These are phyloP conservation scores for Champsocephalus gunnari DNA, from an alignment of 2,797 vertebrate genomes.

Conservation along the genomic window DNA sequence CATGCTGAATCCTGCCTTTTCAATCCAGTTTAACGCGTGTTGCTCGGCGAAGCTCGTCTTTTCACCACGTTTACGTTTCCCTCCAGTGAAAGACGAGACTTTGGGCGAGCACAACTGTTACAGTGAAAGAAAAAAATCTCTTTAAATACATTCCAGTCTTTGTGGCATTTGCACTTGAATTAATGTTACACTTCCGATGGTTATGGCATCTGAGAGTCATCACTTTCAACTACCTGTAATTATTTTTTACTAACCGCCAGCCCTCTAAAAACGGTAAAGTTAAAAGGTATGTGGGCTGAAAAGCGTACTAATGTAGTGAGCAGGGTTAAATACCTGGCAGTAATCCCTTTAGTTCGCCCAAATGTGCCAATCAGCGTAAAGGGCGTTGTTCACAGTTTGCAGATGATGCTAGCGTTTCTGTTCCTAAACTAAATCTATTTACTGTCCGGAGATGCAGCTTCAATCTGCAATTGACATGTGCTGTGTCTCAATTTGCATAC, in stretches of 20 bases:
- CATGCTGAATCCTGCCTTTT: constrained; percentile 67
- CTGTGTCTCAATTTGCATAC: too few species aligned
- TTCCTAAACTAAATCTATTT: not conserved
- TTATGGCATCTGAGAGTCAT: constrained; percentile 46
- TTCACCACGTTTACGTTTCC: constrained; percentile 15
- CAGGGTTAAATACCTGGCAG: not conserved
- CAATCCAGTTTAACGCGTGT: not conserved
- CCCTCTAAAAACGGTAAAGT: constrained; percentile 6
- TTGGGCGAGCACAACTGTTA: constrained; percentile 33
- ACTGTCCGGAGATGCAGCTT: not conserved
- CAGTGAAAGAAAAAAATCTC: constrained; percentile 31
- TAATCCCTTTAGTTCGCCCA: constrained; percentile 36
- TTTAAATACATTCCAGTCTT: constrained; percentile 74
- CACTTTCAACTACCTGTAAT: constrained; percentile 12
- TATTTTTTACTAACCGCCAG: not conserved
- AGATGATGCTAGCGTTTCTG: constrained; percentile 23
- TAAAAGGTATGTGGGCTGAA: constrained; percentile 3
- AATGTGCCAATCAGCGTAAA: constrained; percentile 6
- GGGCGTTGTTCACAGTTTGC: constrained; percentile 13
- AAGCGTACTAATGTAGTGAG: not conserved
- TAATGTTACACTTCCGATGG: constrained; percentile 42
- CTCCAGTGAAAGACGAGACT: constrained; percentile 4
- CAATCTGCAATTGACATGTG: too few species aligned
- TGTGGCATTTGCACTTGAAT: constrained; percentile 72
- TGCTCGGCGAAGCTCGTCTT: not conserved